Evolutionary conservation across 2,888 invertebrate genomes (phyloP), one percentile per base, ranked within the genome.

Genomic region (Gryllus longicercus): DNA sequence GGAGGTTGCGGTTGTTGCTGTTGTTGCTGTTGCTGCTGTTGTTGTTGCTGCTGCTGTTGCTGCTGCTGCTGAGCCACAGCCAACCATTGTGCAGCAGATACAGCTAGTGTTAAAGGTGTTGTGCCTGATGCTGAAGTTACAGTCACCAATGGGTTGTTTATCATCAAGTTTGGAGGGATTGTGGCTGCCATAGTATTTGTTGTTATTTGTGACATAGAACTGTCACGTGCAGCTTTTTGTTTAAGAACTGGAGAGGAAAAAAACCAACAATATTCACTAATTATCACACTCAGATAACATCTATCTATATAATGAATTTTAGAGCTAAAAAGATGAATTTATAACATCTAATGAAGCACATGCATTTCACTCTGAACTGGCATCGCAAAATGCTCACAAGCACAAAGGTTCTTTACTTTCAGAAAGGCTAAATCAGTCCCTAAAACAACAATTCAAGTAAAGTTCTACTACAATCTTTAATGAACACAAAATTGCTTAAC

Each of bases 41-140:
- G 83, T 81, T 80, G 84, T 84, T 85, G 87, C 85, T 85, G 86
- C 84, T 85, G 86, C 80, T 83, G 83, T 81, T 80, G 84, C 84
- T 85, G 87, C 84, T 85, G 86, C 84, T 85, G 86, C 85, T 87
- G 88, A 83, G 87, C 86, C 84, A 87, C 86, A 63, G 83, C 84
- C 78, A 84, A 80, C 84, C 84, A 84, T 80, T 83, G 84, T 21
- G 84, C 80, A 51, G 81, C 82, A 63, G 81, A 80, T 2, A 79
- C 82, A 38, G 82, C 81, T 25, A 81, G n/a, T 14, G 79, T 51
- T 21, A 81, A 23, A 21, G 81, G 81, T 2, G 83, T 79, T 82
- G 83, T 76, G 77, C 81, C 77, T 78, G 82, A 25, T 80, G 83
- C 74, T 76, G 82, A 74, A 38, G 79, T 77, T 18, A 79, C 75